Base-by-base conservation (phyloP, 2,888 invertebrate species). In the Pecten maximus region DNA sequence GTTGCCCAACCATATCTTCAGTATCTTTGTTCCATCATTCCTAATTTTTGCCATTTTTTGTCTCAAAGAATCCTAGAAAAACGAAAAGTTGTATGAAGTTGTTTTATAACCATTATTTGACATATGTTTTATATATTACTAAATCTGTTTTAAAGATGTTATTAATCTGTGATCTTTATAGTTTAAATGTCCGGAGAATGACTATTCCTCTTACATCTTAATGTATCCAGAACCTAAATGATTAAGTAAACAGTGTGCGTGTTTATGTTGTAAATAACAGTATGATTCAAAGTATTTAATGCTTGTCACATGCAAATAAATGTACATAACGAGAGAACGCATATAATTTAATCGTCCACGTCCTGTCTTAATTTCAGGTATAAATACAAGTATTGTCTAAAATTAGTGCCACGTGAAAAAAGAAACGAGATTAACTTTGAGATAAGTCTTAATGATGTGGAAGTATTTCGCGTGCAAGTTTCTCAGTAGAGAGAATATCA, bases 351-450 rank as follows among this genome's bases (percentile, higher is more conserved):
- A 74, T 74, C 4, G 35, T 35, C 19, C 35, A 35, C 8, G 28
- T 12, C 28, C 12, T 28, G 74, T 74, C 74, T 74, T 74, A 16
- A 74, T 74, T 28, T 35, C 28, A 16, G 35, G 35, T 35, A 74
- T 74, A 35, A 35, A 74, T 74, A 35, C 35, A 10, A n/a, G 12
- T 28, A 28, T 28, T 74, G 74, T 74, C 35, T 74, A 74, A 74
- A 74, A 74, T 74, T 28, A 74, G 74, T 74, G 74, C 28, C 74
- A 74, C 74, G 74, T 74, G 74, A 74, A 74, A 74, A 74, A 74
- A 3, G 6, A 74, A 74, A 28, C 74, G 74, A 74, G 74, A 74
- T 74, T 0, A 74, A 74, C 74, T 74, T 74, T 74, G 35, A 28
- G 74, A 74, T 74, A 74, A 35, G 0, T 10, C 12, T 74, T 74